Percentiles rank a stretch among this genome's conserved stretches.
These are phyloP conservation scores for Lacerta bilineata DNA, from an alignment of 2,797 vertebrate species.

Conservation along the genomic window DNA sequence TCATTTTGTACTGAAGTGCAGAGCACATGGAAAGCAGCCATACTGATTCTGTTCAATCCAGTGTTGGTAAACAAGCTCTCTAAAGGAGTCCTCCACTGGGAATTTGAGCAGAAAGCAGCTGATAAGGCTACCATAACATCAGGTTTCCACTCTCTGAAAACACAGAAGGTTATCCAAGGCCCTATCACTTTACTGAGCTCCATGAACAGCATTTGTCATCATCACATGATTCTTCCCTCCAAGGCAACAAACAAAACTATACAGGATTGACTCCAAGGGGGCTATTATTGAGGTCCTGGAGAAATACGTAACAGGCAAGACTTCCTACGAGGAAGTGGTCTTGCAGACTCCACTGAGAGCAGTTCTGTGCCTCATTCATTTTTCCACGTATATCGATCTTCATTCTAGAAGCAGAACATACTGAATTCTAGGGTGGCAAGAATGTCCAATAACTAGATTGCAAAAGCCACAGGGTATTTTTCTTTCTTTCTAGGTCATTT, in stretches of 20 bases:
- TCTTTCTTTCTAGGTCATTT: background rate
- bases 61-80: background rate
- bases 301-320: background rate
- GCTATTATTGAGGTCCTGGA: background rate
- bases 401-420: background rate
- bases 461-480: background rate
- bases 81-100: background rate
- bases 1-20: background rate
- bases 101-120: background rate
- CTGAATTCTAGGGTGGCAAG: background rate
- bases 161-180: slow-evolving; percentile 28
- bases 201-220: slow-evolving; percentile 3
- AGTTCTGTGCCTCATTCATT: slow-evolving; percentile 16
- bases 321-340: background rate
- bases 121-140: background rate
- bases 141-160: slow-evolving; percentile 30
- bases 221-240: slow-evolving; percentile 28
- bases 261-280: background rate
- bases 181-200: slow-evolving; percentile 31
- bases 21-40: background rate
- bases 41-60: background rate
- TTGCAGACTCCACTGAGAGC: background rate
- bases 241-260: slow-evolving; percentile 12
- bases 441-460: slow-evolving; percentile 9
- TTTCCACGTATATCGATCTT: slow-evolving; percentile 12